These are phyloP conservation scores for Macrobrachium rosenbergii DNA, from an alignment of 1,140 invertebrate genomes.

Conservation along the genomic window DNA sequence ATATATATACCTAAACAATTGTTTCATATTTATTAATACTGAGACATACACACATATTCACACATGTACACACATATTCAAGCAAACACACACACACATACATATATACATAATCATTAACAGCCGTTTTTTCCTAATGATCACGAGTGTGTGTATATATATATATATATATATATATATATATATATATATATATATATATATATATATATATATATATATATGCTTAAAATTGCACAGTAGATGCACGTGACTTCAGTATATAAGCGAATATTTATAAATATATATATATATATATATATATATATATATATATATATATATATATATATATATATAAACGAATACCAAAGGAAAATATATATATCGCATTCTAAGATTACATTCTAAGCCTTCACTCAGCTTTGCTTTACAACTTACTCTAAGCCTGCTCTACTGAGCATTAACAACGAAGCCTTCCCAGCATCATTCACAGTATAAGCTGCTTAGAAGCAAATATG, in stretches of 20 bases:
- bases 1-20: background rate
- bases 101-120: background rate
- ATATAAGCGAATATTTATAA: background rate
- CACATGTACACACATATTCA: background rate
- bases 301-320: background rate
- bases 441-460: too few species aligned
- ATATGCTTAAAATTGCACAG: background rate
- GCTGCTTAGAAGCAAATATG: too few species aligned
- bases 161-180: background rate
- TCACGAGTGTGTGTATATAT: background rate
- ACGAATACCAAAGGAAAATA: too few species aligned
- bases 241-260: too few species aligned
- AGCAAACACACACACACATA: background rate
- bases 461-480: too few species aligned
- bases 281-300: background rate
- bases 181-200: background rate
- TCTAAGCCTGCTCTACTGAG: too few species aligned
- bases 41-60: background rate
- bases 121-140: too few species aligned
- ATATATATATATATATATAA: constrained; percentile 7
- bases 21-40: background rate
- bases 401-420: too few species aligned
- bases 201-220: background rate
- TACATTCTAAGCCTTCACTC: too few species aligned
- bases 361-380: background rate